Percentiles rank a stretch among this genome's conserved stretches.
Conservation (phyloP, 2,797 vertebrate genomes). For the Gallirallus australis region DNA sequence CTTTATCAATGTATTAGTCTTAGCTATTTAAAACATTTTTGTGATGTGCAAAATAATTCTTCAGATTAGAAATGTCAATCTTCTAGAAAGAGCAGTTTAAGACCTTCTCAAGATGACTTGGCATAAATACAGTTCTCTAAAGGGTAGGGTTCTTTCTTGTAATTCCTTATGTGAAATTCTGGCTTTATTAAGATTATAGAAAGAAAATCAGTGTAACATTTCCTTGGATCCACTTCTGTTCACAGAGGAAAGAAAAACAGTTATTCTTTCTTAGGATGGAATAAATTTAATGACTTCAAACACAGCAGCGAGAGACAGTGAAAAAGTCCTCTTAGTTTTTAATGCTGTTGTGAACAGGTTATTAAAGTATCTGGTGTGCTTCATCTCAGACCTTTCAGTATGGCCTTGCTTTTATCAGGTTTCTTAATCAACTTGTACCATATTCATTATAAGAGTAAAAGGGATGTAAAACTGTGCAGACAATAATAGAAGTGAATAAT, state of each 20-base stretch:
- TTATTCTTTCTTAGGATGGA: not conserved
- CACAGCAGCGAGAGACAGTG: not conserved
- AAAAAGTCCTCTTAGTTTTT: not conserved
- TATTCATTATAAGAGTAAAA: not conserved
- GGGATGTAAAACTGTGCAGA: not conserved
- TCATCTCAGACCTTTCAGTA: not conserved
- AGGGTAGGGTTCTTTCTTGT: not conserved
- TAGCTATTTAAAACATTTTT: not conserved
- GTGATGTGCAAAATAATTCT: not conserved
- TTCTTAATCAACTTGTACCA: not conserved
- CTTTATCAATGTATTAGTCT: not conserved
- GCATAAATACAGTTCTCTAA: not conserved
- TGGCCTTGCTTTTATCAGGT: not conserved
- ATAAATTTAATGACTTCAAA: not conserved
- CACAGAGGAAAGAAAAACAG: not conserved
- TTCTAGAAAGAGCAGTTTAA: not conserved
- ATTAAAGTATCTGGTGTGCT: not conserved
- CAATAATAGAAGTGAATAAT: not conserved
- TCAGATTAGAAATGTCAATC: not conserved
- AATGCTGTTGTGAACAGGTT: not conserved
- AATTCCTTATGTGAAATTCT: not conserved
- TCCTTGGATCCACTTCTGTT: not conserved
- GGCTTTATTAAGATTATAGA: not conserved
- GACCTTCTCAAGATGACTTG: not conserved
- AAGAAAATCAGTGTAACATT: not conserved